Evolutionary conservation across 2,888 invertebrate genomes (phyloP).

Genomic region (Melanostoma mellinum): DNA sequence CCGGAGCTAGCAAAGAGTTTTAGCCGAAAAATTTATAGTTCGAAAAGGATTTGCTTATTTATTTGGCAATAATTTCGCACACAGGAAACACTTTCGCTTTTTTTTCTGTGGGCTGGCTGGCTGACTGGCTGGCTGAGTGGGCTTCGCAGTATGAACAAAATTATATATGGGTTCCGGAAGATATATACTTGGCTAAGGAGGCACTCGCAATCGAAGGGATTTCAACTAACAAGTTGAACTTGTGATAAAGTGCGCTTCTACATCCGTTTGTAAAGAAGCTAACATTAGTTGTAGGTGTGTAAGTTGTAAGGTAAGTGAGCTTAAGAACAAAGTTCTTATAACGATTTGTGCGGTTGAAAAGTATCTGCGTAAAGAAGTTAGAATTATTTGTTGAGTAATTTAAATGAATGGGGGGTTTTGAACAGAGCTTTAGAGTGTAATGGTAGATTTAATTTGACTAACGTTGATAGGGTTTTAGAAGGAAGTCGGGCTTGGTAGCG

Average conservation of each 20-base stretch:
- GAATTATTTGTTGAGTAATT: no score
- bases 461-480: no score
- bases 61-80: conserved; percentile 72
- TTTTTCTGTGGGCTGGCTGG: background rate
- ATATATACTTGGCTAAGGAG: conserved; percentile 28
- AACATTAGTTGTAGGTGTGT: conserved; percentile 1
- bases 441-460: no score
- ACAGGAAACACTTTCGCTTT: conserved; percentile 66
- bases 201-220: conserved; percentile 60
- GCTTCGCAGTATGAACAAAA: conserved; percentile 37
- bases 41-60: conserved; percentile 70
- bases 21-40: conserved; percentile 66
- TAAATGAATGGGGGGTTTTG: no score
- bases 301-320: no score
- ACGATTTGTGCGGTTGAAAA: no score
- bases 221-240: conserved; percentile 54
- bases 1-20: conserved; percentile 14
- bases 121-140: background rate
- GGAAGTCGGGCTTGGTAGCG: no score
- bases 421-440: no score
- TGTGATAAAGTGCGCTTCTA: conserved; percentile 48
- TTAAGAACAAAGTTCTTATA: no score
- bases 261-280: conserved; percentile 38
- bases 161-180: conserved; percentile 62
- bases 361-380: no score